Percentiles rank a stretch among this genome's conserved stretches.
Evolutionary conservation across 2,797 vertebrate genomes (phyloP).

Genomic region (Sitta carolinensis): DNA sequence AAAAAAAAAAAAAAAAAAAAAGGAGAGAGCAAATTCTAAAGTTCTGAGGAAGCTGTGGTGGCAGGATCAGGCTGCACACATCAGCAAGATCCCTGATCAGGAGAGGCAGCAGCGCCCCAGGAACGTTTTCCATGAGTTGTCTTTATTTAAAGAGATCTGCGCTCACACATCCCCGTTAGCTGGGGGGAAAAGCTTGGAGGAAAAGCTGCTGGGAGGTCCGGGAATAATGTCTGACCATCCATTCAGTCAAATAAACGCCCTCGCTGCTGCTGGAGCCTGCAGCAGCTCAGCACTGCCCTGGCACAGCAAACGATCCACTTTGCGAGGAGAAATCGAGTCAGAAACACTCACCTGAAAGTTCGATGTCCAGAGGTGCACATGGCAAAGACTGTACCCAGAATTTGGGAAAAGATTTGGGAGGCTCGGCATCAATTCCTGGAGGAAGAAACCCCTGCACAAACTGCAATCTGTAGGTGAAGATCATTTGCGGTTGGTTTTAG

Average conservation of each 20-base stretch:
- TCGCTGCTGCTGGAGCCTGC: neutral
- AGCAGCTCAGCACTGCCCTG: neutral
- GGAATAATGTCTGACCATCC: neutral
- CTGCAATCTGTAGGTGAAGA: fast-evolving
- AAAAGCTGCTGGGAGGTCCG: neutral
- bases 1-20: neutral
- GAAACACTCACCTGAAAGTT: neutral
- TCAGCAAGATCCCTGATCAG: neutral
- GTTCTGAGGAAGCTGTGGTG: constrained; percentile 1
- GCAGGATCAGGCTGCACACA: neutral
- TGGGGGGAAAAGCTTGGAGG: neutral
- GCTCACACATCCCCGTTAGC: neutral
- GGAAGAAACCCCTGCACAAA: neutral
- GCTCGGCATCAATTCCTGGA: neutral
- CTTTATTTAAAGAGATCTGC: neutral
- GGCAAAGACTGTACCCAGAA: neutral
- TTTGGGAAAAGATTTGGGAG: neutral
- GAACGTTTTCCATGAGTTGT: neutral
- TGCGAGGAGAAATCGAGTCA: neutral
- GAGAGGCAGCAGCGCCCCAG: neutral
- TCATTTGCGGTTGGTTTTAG: neutral
- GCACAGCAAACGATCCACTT: neutral
- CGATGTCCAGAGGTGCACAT: fast-evolving
- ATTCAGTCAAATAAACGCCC: neutral
- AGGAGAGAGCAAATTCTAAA: constrained; percentile 38